These are phyloP conservation scores for Puffinus mauretanicus DNA, from an alignment of 2,113 vertebrate genomes.

Conservation along the genomic window DNA sequence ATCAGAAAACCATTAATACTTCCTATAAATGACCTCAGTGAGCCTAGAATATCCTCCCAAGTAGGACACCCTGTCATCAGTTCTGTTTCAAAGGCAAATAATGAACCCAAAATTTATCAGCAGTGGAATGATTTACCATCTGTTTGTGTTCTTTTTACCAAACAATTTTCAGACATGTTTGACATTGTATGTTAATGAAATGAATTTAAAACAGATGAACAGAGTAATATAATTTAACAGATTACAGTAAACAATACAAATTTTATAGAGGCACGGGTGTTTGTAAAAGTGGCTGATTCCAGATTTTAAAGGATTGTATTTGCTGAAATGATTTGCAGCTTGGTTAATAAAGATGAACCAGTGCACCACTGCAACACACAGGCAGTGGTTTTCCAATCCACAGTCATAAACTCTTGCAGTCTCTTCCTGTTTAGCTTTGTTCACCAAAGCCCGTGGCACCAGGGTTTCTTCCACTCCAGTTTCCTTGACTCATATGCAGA, in stretches of 20 bases:
- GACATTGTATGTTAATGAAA: background rate
- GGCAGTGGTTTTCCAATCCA: background rate
- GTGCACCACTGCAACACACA: background rate
- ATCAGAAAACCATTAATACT: background rate
- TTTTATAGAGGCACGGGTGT: rapidly evolving
- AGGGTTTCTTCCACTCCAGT: background rate
- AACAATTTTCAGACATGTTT: background rate
- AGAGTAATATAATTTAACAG: background rate
- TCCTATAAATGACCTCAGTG: background rate
- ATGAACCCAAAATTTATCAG: background rate
- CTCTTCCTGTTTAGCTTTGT: background rate
- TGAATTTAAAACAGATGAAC: background rate
- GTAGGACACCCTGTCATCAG: background rate
- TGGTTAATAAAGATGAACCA: background rate
- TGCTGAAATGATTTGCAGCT: background rate
- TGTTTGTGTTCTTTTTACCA: background rate
- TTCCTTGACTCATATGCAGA: background rate
- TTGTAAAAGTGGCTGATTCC: background rate
- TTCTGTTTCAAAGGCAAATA: background rate
- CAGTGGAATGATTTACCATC: background rate
- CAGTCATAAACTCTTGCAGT: background rate
- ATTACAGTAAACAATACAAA: background rate
- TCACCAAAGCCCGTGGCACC: background rate
- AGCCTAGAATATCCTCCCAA: background rate
- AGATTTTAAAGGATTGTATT: background rate